Evolutionary conservation across 2,797 vertebrate species (phyloP), one percentile per base, ranked within the genome.

Genomic region (Sardinella longiceps): DNA sequence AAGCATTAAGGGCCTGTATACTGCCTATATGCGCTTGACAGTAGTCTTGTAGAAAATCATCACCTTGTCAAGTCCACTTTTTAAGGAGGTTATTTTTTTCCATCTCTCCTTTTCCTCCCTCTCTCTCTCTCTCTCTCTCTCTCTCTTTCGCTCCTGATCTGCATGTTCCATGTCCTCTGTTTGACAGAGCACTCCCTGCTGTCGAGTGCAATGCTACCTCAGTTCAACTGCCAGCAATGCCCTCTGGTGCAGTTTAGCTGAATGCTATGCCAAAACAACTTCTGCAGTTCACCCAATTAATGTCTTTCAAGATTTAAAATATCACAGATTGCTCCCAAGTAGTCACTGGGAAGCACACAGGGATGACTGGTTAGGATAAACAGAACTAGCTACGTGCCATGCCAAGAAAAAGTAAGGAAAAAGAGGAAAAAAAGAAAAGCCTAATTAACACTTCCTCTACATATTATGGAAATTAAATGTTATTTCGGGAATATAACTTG

Each of bases 261-360:
- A 77, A 20, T 39, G 20, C 5, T 20, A 77, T 23, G 70, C 70
- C 70, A 77, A 77, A 77, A 77, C 70, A 77, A 77, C 70, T 77
- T 77, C 70, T 77, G 70, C 70, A 43, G 70, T 43, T 77, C 33
- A 43, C 18, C 70, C 70, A 77, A 77, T 77, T 77, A 77, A 77
- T 23, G 70, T 77, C 70, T 77, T 77, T 77, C 70, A 77, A 77
- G 70, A 77, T 43, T 43, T 77, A 77, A 77, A 77, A 77, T 77
- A 77, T 77, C 37, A 23, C 70, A 9, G 37, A 74, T 74, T 74
- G 66, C 66, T 74, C 66, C 66, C 66, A n/a, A 77, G 70, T 39
- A 37, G 15, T 77, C 18, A 37, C 70, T 43, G 37, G 70, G 23
- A 77, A 77, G 37, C 9, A 43, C 9, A 43, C 15, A 77, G 33